Evolutionary conservation across 2,113 vertebrate genomes (phyloP).

Genomic region (Dendropsophus ebraccatus): DNA sequence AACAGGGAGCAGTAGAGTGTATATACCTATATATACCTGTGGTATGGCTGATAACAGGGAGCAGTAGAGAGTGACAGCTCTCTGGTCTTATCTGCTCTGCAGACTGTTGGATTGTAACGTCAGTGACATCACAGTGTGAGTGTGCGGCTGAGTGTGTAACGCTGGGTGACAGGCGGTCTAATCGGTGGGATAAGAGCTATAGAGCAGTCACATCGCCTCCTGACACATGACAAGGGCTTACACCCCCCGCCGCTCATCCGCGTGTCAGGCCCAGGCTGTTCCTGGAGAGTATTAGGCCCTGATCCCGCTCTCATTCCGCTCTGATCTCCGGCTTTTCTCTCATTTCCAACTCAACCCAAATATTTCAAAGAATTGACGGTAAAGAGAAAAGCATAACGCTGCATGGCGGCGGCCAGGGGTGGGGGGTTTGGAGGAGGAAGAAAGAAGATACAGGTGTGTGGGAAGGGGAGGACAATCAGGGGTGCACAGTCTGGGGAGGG

Average conservation of each 20-base stretch:
- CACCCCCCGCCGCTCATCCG: slow-evolving; percentile 66
- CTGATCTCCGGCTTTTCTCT: slow-evolving; percentile 70
- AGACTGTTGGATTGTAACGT: too few relatives aligned
- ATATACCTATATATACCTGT: not conserved
- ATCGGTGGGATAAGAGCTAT: too few relatives aligned
- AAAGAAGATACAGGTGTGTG: too few relatives aligned
- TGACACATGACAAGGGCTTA: slow-evolving; percentile 60
- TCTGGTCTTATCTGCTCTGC: too few relatives aligned
- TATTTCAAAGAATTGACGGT: slow-evolving; percentile 64
- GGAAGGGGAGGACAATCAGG: too few relatives aligned
- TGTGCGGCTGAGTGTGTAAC: too few relatives aligned
- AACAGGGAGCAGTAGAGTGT: not conserved
- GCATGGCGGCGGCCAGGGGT: too few relatives aligned
- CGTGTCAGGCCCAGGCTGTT: slow-evolving; percentile 68
- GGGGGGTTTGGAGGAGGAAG: too few relatives aligned
- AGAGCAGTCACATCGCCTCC: too few relatives aligned
- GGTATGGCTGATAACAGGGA: not conserved
- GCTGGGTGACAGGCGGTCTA: too few relatives aligned
- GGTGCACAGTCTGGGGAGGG: too few relatives aligned
- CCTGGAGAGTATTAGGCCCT: slow-evolving; percentile 69
- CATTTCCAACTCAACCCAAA: slow-evolving; percentile 63
- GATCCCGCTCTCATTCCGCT: slow-evolving; percentile 76
- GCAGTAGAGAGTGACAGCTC: not conserved
- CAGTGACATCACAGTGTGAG: not conserved
- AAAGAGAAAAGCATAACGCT: slow-evolving; percentile 60